Conservation (phyloP, 2,113 vertebrate genomes). For the Halcyon senegalensis region DNA sequence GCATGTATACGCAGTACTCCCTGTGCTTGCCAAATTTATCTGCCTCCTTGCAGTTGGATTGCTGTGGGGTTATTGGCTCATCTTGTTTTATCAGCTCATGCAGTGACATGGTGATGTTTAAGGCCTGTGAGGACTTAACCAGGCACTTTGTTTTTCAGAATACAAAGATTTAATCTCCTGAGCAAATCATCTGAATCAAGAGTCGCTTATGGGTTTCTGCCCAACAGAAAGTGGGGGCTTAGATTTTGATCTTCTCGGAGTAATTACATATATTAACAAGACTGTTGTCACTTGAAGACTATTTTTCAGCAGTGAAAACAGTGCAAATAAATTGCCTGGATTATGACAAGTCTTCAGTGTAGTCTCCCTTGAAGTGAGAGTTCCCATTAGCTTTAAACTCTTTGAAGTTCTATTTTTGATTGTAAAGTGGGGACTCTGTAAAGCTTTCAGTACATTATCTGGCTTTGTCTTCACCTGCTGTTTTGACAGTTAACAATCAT, state of each 20-base stretch:
- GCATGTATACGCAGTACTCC: neutral
- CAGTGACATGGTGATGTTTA: neutral
- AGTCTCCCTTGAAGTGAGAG: neutral
- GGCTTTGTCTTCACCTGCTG: neutral
- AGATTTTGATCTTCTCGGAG: neutral
- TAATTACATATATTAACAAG: neutral
- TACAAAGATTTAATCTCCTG: neutral
- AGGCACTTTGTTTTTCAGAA: neutral
- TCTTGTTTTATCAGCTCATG: neutral
- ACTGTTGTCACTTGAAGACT: neutral
- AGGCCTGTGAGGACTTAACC: neutral
- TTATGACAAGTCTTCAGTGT: neutral
- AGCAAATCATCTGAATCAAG: neutral
- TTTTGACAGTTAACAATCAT: neutral
- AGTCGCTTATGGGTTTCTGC: neutral
- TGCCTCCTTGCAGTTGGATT: conserved; percentile 4
- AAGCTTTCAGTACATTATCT: neutral
- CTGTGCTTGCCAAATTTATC: neutral
- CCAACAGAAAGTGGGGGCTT: neutral
- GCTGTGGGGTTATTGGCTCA: conserved; percentile 5
- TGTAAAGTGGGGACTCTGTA: neutral
- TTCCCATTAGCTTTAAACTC: neutral
- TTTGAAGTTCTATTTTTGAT: neutral
- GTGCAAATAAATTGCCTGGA: neutral
- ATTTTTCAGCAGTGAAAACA: neutral